Percentiles rank a stretch among this genome's conserved stretches.
Evolutionary conservation across 1,140 invertebrate genomes (phyloP).

Genomic region (Zophobas morio): DNA sequence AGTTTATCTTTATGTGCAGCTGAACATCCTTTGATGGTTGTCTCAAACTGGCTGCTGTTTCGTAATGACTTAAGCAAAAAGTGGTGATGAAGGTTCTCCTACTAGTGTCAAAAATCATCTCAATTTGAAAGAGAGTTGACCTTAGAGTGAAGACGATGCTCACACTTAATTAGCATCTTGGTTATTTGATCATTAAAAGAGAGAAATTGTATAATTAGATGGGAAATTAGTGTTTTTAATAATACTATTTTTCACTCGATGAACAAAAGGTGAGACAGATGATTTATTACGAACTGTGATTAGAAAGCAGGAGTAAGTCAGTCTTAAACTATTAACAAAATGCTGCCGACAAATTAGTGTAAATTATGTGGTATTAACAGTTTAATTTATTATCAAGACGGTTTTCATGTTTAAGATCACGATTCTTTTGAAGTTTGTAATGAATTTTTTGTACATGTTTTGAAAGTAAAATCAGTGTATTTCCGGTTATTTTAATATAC

Average conservation of each 20-base stretch:
- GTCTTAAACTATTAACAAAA: constrained; percentile 24
- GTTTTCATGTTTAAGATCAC: constrained; percentile 2
- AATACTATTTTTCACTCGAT: constrained; percentile 23
- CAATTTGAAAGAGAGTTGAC: neutral
- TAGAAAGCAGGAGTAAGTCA: constrained; percentile 8
- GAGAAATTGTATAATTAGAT: constrained; percentile 22
- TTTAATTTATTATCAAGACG: constrained; percentile 1
- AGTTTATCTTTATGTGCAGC: constrained; percentile 4
- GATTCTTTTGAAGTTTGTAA: constrained; percentile 7
- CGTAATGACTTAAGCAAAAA: constrained; percentile 7
- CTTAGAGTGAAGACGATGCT: neutral
- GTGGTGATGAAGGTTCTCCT: constrained; percentile 6
- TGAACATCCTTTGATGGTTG: neutral
- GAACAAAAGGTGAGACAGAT: constrained; percentile 16
- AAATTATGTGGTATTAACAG: constrained; percentile 10
- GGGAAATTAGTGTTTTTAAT: neutral
- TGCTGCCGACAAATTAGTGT: neutral
- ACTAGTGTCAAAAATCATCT: constrained; percentile 17
- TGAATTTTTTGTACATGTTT: constrained; percentile 1
- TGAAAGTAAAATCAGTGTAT: neutral
- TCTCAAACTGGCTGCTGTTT: neutral
- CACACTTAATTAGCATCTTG: constrained; percentile 5
- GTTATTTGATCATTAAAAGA: neutral
- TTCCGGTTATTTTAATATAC: neutral
- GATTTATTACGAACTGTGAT: constrained; percentile 14